phyloP scores from a whole-genome alignment of 2,888 invertebrate species.

The Drosophila crucigera region DNA sequence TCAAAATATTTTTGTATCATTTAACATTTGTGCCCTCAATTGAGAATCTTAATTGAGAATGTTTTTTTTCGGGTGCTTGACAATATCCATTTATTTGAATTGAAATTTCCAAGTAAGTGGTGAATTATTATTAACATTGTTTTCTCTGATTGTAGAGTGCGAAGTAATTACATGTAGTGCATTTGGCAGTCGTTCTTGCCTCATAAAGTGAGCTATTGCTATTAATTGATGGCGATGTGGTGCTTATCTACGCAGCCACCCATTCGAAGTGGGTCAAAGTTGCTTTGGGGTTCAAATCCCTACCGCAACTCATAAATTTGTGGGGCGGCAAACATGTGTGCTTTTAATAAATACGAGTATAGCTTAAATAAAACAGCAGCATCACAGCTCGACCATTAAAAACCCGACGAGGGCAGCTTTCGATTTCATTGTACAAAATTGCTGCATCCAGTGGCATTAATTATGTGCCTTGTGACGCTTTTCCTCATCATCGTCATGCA shows the following conservation, averaged over 20 bases:
- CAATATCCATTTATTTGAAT: background rate
- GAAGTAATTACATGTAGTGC: constrained; percentile 3
- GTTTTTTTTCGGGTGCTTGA: background rate
- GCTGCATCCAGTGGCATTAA: constrained; percentile 56
- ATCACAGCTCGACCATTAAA: constrained; percentile 21
- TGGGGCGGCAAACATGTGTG: constrained; percentile 26
- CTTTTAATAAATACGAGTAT: constrained; percentile 16
- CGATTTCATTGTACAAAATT: constrained; percentile 35
- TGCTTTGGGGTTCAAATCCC: constrained; percentile 50
- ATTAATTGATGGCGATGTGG: constrained; percentile 42
- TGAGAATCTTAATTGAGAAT: constrained; percentile 3
- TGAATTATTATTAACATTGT: background rate
- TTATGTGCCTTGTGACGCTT: constrained; percentile 39
- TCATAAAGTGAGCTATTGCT: constrained; percentile 14
- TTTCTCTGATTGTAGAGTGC: background rate
- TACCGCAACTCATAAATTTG: constrained; percentile 41
- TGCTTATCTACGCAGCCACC: constrained; percentile 50
- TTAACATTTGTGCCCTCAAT: constrained; percentile 39
- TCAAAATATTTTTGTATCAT: constrained; percentile 43
- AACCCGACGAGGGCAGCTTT: constrained; percentile 19
- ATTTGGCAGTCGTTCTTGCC: constrained; percentile 19
- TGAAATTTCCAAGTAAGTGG: background rate
- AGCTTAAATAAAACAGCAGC: constrained; percentile 29
- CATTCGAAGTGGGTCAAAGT: constrained; percentile 63
- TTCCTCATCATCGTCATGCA: constrained; percentile 31